Conservation (phyloP, 2,797 vertebrate species). For the Bradypodion ventrale region DNA sequence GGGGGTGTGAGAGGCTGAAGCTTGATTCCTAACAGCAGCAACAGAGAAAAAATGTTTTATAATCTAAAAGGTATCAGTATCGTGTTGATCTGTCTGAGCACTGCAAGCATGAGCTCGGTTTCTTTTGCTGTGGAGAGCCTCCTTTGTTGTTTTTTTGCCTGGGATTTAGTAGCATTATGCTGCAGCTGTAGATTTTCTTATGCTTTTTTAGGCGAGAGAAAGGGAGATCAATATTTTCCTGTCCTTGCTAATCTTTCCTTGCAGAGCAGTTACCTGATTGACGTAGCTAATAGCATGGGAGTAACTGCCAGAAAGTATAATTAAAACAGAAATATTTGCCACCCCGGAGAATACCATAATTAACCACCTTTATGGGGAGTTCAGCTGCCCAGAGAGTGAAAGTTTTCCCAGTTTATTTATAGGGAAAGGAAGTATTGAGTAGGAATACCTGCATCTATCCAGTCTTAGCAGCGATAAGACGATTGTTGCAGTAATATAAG, state of each 20-base stretch:
- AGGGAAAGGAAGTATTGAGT: background rate
- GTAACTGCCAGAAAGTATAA: constrained; percentile 53
- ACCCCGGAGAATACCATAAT: constrained; percentile 48
- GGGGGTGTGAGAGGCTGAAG: constrained; percentile 26
- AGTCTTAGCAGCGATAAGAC: constrained; percentile 18
- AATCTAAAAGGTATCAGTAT: background rate
- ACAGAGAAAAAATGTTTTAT: constrained; percentile 5
- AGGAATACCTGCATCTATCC: constrained; percentile 4
- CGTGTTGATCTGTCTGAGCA: constrained; percentile 18
- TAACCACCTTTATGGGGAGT: constrained; percentile 51
- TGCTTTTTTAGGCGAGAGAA: constrained; percentile 10
- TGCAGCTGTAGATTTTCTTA: constrained; percentile 68
- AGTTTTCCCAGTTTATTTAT: constrained; percentile 44
- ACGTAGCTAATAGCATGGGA: constrained; percentile 56
- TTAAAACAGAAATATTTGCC: constrained; percentile 50
- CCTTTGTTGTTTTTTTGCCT: constrained; percentile 63
- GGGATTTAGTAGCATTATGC: constrained; percentile 61
- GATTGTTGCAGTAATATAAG: constrained; percentile 10
- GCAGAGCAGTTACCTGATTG: constrained; percentile 68
- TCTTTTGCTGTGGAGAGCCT: constrained; percentile 47
- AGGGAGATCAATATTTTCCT: constrained; percentile 52
- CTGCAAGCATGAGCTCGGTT: constrained; percentile 20
- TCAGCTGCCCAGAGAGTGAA: constrained; percentile 34
- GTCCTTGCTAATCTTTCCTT: constrained; percentile 61
- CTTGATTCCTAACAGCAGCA: constrained; percentile 31